These are phyloP conservation scores for Tilapia sparmanii DNA, from an alignment of 2,113 vertebrate genomes.

Conservation along the genomic window DNA sequence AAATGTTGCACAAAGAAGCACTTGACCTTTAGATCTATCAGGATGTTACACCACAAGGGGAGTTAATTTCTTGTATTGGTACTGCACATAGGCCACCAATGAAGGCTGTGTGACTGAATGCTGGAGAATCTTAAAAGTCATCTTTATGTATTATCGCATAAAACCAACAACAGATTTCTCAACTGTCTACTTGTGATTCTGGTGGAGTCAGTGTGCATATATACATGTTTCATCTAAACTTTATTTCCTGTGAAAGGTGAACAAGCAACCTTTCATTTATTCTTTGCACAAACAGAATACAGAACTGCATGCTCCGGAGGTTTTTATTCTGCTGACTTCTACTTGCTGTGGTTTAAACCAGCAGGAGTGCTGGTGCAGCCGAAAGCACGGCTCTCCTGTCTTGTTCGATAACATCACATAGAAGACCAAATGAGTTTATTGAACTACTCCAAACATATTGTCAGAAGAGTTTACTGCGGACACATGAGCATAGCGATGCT, in stretches of 20 bases:
- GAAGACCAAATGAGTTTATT: not conserved
- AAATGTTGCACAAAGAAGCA: not conserved
- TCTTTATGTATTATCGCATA: not conserved
- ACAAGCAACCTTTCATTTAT: not conserved
- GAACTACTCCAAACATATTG: not conserved
- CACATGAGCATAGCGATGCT: accelerated
- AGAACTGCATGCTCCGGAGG: not conserved
- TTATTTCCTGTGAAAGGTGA: not conserved
- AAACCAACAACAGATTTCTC: not conserved
- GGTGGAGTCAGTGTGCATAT: not conserved
- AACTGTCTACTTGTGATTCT: not conserved
- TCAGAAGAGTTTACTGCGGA: not conserved
- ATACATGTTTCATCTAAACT: not conserved
- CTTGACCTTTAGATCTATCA: not conserved
- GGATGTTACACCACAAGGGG: not conserved
- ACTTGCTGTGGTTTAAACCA: not conserved
- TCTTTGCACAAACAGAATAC: not conserved
- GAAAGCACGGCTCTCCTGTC: not conserved
- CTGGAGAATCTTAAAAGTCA: not conserved
- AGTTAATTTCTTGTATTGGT: not conserved
- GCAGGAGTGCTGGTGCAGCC: not conserved
- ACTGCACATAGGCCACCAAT: not conserved
- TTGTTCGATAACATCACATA: not conserved
- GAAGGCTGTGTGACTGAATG: not conserved
- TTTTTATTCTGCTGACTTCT: not conserved